Evolutionary conservation across 2,113 vertebrate species (phyloP).

Genomic region (Cariama cristata): DNA sequence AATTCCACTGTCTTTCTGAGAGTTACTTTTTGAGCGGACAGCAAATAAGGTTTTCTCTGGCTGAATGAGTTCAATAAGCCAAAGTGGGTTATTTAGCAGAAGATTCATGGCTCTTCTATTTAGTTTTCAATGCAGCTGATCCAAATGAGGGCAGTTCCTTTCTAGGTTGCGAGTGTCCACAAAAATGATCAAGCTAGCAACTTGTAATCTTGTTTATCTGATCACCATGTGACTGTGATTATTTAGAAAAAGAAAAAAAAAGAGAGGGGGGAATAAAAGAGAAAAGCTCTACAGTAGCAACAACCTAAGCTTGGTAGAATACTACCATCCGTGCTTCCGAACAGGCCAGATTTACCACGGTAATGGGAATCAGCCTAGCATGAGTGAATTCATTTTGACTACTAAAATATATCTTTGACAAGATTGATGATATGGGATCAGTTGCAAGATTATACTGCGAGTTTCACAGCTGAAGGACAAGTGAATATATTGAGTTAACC

Average conservation of each 20-base stretch:
- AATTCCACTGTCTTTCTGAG: not conserved
- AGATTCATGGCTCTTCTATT: not conserved
- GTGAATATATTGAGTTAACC: conserved; percentile 5
- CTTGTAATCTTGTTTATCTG: not conserved
- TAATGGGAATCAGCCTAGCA: conserved; percentile 38
- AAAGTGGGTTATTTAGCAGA: conserved; percentile 23
- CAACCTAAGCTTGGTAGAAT: conserved; percentile 6
- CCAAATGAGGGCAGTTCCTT: not conserved
- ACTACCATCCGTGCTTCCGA: conserved; percentile 1
- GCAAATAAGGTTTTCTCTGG: conserved; percentile 2
- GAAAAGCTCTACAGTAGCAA: not conserved
- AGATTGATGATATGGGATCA: conserved; percentile 38
- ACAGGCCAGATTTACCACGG: not conserved
- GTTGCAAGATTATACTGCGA: conserved; percentile 39
- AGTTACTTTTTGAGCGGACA: not conserved
- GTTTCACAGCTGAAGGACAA: conserved; percentile 47
- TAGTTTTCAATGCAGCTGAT: not conserved
- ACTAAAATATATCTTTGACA: conserved; percentile 51
- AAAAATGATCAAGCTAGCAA: not conserved
- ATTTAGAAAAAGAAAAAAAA: not conserved
- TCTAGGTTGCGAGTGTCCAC: not conserved
- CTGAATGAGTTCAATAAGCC: not conserved
- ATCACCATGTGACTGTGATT: not conserved
- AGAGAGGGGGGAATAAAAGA: accelerated
- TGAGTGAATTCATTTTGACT: conserved; percentile 54